Percentiles rank a stretch among this genome's conserved stretches.
These are phyloP conservation scores for Melanogrammus aeglefinus DNA, from an alignment of 2,797 vertebrate genomes.

Conservation along the genomic window DNA sequence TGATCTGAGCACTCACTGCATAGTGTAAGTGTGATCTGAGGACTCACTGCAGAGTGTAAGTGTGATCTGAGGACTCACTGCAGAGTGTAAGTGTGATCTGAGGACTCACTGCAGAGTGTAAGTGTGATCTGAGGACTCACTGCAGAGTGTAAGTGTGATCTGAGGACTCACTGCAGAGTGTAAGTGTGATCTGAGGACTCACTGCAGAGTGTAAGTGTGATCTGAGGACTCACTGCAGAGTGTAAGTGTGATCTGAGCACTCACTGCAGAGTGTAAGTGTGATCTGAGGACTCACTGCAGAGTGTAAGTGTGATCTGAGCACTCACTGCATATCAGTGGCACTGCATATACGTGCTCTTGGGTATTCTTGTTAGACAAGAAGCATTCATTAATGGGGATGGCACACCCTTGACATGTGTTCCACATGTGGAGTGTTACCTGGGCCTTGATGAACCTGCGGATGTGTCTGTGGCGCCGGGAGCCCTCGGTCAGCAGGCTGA, in stretches of 20 bases:
- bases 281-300: too few species aligned
- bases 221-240: too few species aligned
- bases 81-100: neutral
- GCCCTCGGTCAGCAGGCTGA: constrained; percentile 91
- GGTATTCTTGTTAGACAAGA: neutral
- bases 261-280: neutral
- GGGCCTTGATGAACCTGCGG: constrained; percentile 93
- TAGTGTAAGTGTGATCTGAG: neutral
- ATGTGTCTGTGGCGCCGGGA: constrained; percentile 91
- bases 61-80: too few species aligned
- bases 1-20: too few species aligned
- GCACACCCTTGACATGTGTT: too few species aligned
- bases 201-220: too few species aligned
- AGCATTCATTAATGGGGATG: too few species aligned
- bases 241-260: too few species aligned
- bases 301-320: too few species aligned
- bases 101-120: too few species aligned
- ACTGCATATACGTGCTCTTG: neutral
- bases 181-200: neutral
- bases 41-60: neutral
- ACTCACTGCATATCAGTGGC: neutral
- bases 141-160: too few species aligned
- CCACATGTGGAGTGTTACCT: constrained; percentile 71
- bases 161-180: neutral
- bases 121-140: too few species aligned